A percentile compares a stretch with the other conserved stretches of the same genome.
phyloP scores from a whole-genome alignment of 1,140 invertebrate genomes.

The Cherax quadricarinatus region DNA sequence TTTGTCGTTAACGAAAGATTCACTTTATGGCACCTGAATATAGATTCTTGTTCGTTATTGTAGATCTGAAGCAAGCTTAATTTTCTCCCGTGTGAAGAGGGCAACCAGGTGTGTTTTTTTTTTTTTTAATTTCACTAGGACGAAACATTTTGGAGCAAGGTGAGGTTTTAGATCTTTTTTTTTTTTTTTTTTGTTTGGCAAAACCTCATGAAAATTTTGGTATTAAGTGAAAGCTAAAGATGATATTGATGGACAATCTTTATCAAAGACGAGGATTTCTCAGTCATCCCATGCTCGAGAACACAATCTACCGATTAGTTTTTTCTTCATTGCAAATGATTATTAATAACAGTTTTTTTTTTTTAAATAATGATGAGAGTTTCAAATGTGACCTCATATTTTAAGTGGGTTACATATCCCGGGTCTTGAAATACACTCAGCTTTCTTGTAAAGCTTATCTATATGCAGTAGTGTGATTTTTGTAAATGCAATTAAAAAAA shows the following conservation, averaged over 20 bases:
- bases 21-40: background rate
- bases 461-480: no score
- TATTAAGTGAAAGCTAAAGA: background rate
- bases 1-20: background rate
- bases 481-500: no score
- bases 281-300: background rate
- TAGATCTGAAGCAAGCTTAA: background rate
- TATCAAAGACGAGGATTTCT: background rate
- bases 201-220: background rate
- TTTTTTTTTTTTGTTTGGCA: no score
- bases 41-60: background rate
- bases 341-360: background rate
- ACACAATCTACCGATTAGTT: background rate
- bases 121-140: no score
- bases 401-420: background rate
- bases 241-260: background rate
- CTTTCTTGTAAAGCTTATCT: no score
- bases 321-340: background rate
- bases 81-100: background rate
- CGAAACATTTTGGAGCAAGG: background rate
- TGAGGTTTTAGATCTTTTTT: background rate
- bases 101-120: background rate
- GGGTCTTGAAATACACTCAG: background rate
- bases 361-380: background rate
- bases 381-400: background rate